Conservation (phyloP, 2,797 vertebrate species). For the Coranthus polyacanthus region DNA sequence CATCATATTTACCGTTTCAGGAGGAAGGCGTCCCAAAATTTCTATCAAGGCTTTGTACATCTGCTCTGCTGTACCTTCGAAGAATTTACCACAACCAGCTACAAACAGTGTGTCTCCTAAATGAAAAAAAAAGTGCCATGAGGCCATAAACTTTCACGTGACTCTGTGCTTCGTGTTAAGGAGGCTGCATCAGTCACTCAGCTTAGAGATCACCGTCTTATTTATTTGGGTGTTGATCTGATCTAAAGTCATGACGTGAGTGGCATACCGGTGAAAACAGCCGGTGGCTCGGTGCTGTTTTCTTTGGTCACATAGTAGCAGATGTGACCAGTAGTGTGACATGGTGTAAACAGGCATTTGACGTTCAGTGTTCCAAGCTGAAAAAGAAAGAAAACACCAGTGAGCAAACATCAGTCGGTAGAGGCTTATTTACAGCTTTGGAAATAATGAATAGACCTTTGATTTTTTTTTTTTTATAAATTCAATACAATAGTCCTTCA, state of each 20-base stretch:
- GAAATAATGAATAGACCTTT: no score
- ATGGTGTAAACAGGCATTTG: slow-evolving; percentile 95
- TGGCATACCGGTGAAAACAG: slow-evolving; percentile 91
- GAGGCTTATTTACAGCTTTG: no score
- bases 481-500: no score
- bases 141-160: not conserved
- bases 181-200: not conserved
- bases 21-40: slow-evolving; percentile 90
- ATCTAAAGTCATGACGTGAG: no score
- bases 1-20: slow-evolving; percentile 87
- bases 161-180: not conserved
- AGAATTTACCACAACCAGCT: slow-evolving; percentile 98
- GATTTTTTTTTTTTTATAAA: no score
- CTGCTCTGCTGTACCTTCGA: slow-evolving; percentile 96
- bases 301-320: slow-evolving; percentile 97
- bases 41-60: slow-evolving; percentile 96
- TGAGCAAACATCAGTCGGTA: slow-evolving; percentile 4
- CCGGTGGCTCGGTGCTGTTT: slow-evolving; percentile 89
- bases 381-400: slow-evolving; percentile 4
- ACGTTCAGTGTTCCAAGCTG: slow-evolving; percentile 94
- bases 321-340: slow-evolving; percentile 98
- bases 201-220: not conserved
- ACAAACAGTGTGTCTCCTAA: slow-evolving; percentile 96
- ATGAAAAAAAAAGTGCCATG: not conserved
- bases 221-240: not conserved